These are phyloP conservation scores for Donacobius atricapilla DNA, from an alignment of 2,113 vertebrate species.

Conservation along the genomic window DNA sequence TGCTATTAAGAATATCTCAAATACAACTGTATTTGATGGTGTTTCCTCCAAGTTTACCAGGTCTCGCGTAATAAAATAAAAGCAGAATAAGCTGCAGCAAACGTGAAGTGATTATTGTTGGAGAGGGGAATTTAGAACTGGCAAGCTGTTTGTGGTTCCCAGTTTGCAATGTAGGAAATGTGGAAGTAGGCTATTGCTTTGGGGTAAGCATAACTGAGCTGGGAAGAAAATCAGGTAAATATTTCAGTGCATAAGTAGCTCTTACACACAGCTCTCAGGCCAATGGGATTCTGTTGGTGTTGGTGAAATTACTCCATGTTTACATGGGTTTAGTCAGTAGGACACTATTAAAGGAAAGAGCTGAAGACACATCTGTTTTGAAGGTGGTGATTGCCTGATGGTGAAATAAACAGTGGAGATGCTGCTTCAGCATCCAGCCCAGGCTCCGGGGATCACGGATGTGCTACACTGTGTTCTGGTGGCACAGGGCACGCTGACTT, in stretches of 20 bases:
- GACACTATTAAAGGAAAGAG: slow-evolving; percentile 1
- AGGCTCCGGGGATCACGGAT: not conserved
- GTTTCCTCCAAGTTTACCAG: not conserved
- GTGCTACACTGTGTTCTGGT: not conserved
- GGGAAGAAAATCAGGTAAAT: not conserved
- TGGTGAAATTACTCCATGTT: not conserved
- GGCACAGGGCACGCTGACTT: accelerated
- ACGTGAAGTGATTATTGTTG: not conserved
- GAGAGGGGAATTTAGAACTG: not conserved
- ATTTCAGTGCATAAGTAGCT: not conserved
- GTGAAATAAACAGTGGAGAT: not conserved
- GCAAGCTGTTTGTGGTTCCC: not conserved
- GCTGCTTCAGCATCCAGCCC: not conserved
- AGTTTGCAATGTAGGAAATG: not conserved
- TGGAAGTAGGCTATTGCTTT: slow-evolving; percentile 1
- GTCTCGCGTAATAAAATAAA: not conserved
- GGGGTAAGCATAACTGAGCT: slow-evolving; percentile 15
- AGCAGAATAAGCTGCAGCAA: not conserved
- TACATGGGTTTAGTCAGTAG: not conserved
- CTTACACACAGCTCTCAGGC: not conserved
- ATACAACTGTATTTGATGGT: not conserved
- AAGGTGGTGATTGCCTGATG: not conserved
- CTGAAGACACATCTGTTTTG: not conserved
- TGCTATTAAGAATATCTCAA: not conserved
- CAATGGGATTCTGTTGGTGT: not conserved